Conservation (phyloP, 1,140 invertebrate species). For the Drosophila parvula region DNA sequence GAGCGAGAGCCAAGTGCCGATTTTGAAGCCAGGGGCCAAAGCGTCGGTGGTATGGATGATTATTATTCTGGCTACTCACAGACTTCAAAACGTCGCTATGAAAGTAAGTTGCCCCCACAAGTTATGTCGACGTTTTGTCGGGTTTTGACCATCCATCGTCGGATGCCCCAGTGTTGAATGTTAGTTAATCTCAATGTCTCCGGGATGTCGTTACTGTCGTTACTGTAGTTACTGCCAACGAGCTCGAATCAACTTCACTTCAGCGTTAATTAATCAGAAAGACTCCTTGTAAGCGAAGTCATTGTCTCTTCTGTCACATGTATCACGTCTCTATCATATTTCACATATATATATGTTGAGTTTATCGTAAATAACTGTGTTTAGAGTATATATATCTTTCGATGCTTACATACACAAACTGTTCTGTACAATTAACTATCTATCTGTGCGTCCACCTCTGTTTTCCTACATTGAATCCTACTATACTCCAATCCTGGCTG, state of each 20-base stretch:
- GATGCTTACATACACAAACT: conserved; percentile 32
- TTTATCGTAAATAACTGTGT: conserved; percentile 50
- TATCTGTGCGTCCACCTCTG: conserved; percentile 22
- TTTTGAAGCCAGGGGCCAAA: conserved; percentile 71
- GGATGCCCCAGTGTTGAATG: conserved; percentile 35
- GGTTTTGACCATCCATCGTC: neutral
- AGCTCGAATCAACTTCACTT: conserved; percentile 6
- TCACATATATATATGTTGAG: conserved; percentile 27
- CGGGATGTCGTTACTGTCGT: conserved; percentile 25
- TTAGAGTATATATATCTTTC: conserved; percentile 29
- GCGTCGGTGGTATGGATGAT: conserved; percentile 79
- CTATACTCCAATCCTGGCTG: conserved; percentile 29
- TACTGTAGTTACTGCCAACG: conserved; percentile 14
- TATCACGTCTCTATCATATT: conserved; percentile 31
- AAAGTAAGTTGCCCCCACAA: conserved; percentile 72
- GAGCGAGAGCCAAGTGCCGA: conserved; percentile 78
- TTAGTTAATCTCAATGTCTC: conserved; percentile 39
- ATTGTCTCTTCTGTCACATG: conserved; percentile 13
- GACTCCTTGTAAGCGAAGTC: conserved; percentile 35
- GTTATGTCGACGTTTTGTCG: conserved; percentile 20
- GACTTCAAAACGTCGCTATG: conserved; percentile 67
- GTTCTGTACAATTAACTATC: conserved; percentile 24
- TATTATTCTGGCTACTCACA: conserved; percentile 78
- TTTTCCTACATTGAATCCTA: conserved; percentile 38
- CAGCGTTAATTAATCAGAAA: conserved; percentile 9